Evolutionary conservation across 2,113 vertebrate genomes (phyloP), one percentile per base, ranked within the genome.

Genomic region (Cyprinodon brontotheroides): DNA sequence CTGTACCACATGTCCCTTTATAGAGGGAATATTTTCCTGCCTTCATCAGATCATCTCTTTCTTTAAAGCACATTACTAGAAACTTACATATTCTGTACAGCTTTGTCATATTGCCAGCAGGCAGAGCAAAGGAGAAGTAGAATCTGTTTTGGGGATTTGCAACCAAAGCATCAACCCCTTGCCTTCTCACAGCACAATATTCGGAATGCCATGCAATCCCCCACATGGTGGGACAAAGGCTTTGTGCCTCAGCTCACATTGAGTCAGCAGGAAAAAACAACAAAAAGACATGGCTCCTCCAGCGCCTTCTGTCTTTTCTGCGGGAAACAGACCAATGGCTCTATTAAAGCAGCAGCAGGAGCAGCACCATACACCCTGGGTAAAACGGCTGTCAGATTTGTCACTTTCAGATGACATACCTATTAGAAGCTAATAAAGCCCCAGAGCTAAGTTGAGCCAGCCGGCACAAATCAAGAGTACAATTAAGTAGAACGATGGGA

Each of bases 351-450:
- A 80, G 80, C 73, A 3, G 70, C 59, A 91, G 82, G 67, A 80
- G 80, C 72, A 2, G 70, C 59, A 9, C 76, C 75, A 68, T 79
- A 84, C 84, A 87, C 82, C 86, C 88, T 72, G 79, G 80, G 83
- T 89, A 74, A 92, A 92, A 88, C 75, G 90, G 80, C 88, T 91
- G 91, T 93, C 93, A 93, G 85, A 91, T 93, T 90, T 90, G 89
- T 93, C 91, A 92, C 90, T 93, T 92, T 90, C 86, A 90, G 91
- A 92, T 93, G 91, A 91, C 92, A 90, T 90, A 90, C 89, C 92
- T 92, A 91, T 94, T 93, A 93, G 91, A 82, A 82, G 84, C 89
- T 92, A 89, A 91, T 92, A 90, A 92, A 93, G 88, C 66, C 77
- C 84, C 84, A 61, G 81, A 89, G 87, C 87, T 87, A 85, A 84